phyloP scores from a whole-genome alignment of 2,113 vertebrate genomes.

The Seriola dumerili region DNA sequence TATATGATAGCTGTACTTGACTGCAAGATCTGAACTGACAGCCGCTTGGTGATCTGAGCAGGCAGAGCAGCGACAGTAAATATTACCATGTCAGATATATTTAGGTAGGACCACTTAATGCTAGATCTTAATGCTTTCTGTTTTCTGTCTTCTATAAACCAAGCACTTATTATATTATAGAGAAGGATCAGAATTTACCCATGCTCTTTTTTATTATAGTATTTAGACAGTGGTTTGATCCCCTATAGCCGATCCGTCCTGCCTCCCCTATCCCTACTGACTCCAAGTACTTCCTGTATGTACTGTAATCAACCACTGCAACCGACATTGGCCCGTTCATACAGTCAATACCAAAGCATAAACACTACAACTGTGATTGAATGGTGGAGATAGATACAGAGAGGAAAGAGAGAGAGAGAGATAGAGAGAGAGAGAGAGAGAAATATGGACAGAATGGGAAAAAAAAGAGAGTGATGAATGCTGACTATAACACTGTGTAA shows the following conservation, averaged over 20 bases:
- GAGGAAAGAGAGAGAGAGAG: conserved; percentile 30
- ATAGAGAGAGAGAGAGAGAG: conserved; percentile 31
- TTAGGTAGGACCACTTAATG: neutral
- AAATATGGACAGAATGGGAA: conserved; percentile 33
- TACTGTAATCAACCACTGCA: conserved; percentile 59
- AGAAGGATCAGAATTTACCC: neutral
- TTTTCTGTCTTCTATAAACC: neutral
- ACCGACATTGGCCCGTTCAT: conserved; percentile 54
- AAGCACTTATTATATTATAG: conserved; percentile 7
- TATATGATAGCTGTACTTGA: neutral
- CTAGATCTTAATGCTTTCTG: conserved; percentile 17
- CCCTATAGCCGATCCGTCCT: conserved; percentile 21
- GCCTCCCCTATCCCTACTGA: conserved; percentile 7
- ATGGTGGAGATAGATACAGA: conserved; percentile 45
- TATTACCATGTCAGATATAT: conserved; percentile 7
- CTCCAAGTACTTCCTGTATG: conserved; percentile 47
- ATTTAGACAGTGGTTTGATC: conserved; percentile 37
- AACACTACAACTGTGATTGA: conserved; percentile 56
- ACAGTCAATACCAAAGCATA: conserved; percentile 60
- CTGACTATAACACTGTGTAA: conserved; percentile 78
- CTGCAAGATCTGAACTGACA: neutral
- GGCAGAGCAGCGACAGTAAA: neutral
- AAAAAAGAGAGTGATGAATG: conserved; percentile 70
- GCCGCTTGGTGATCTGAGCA: neutral
- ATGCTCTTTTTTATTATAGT: conserved; percentile 13